Conservation (phyloP, 2,888 invertebrate genomes). For the Diaperis boleti region DNA sequence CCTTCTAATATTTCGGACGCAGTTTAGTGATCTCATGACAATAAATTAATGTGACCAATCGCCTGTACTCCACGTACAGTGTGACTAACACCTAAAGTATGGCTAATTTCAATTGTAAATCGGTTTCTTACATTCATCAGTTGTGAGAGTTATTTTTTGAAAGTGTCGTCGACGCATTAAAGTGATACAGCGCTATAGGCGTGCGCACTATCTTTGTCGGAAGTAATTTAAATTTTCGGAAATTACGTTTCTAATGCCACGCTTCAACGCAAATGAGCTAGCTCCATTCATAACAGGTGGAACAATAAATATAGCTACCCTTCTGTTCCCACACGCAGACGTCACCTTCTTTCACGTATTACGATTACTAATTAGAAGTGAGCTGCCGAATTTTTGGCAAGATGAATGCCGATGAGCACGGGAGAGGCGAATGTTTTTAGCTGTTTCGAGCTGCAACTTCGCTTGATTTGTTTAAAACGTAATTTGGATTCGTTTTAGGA, state of each 20-base stretch:
- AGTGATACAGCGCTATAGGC: slow-evolving; percentile 34
- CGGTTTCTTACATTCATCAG: neutral
- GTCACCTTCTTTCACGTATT: slow-evolving; percentile 7
- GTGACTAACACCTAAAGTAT: slow-evolving; percentile 24
- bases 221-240: slow-evolving; percentile 58
- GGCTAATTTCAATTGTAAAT: slow-evolving; percentile 20
- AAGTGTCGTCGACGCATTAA: slow-evolving; percentile 29
- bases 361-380: slow-evolving; percentile 28
- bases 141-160: slow-evolving; percentile 15
- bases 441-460: neutral
- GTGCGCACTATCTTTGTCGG: slow-evolving; percentile 49
- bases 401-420: neutral
- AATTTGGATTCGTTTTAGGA: slow-evolving; percentile 38
- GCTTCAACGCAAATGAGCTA: slow-evolving; percentile 53
- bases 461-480: slow-evolving; percentile 20
- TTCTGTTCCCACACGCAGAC: slow-evolving; percentile 32
- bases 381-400: slow-evolving; percentile 5
- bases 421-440: neutral
- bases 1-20: slow-evolving; percentile 8
- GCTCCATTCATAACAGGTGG: slow-evolving; percentile 54
- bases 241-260: slow-evolving; percentile 54
- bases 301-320: slow-evolving; percentile 54
- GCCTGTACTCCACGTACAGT: neutral
- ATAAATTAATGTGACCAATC: neutral
- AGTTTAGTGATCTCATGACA: slow-evolving; percentile 6